These are phyloP conservation scores for Panagrolaimus sp. DNA, from an alignment of 1,140 invertebrate genomes.

Conservation along the genomic window DNA sequence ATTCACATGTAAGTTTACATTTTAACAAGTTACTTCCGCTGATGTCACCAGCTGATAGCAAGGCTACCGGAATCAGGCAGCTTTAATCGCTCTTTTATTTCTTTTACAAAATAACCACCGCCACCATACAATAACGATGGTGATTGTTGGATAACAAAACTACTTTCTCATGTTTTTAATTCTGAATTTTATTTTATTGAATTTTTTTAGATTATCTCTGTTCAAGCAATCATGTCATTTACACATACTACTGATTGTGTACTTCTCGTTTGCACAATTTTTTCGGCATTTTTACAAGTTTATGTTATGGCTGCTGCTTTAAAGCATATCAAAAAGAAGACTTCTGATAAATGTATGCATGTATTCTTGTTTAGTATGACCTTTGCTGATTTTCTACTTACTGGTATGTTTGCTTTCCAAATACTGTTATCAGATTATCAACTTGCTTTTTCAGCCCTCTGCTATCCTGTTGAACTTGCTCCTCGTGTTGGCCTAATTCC, in stretches of 20 bases:
- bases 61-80: too few species aligned
- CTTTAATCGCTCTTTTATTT: too few species aligned
- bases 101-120: too few species aligned
- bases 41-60: too few species aligned
- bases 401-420: constrained; percentile 28
- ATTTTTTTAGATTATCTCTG: constrained; percentile 39
- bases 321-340: constrained; percentile 38
- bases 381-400: constrained; percentile 46
- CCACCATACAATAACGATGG: too few species aligned
- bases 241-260: constrained; percentile 30
- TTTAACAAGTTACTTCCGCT: too few species aligned
- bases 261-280: constrained; percentile 33
- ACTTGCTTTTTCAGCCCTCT: constrained; percentile 26
- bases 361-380: constrained; percentile 46
- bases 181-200: too few species aligned
- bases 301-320: constrained; percentile 33
- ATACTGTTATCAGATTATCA: background rate
- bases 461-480: constrained; percentile 45
- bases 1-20: too few species aligned
- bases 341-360: constrained; percentile 37
- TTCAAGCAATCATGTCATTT: constrained; percentile 33
- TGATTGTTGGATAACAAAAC: too few species aligned
- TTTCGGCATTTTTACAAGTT: constrained; percentile 40
- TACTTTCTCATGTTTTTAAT: too few species aligned
- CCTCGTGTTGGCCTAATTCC: constrained; percentile 24